Evolutionary conservation across 2,113 vertebrate genomes (phyloP), one percentile per base, ranked within the genome.

Genomic region (Cheilinus undulatus): DNA sequence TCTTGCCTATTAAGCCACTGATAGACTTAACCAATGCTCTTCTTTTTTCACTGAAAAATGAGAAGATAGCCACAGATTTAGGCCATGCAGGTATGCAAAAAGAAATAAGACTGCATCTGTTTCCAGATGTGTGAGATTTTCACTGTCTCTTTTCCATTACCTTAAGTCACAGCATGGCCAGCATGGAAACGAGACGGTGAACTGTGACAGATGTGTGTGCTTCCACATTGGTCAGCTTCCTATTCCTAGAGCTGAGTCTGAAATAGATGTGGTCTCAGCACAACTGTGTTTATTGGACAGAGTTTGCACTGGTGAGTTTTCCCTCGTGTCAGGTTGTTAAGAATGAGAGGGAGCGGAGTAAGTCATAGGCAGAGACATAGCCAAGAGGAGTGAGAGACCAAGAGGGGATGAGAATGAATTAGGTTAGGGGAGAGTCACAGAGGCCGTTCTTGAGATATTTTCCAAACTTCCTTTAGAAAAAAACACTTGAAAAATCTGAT

Each of bases 261-360:
- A 87, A 85, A 80, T 87, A 87, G 74, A 89, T 80, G 81, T 76
- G 72, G 80, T 77, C 80, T 82, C 63, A 65, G 72, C 79, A 73
- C 65, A 82, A 63, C 78, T 84, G 82, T 88, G 80, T 91, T 83
- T 82, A 83, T 85, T 81, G 78, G 78, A 84, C 53, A 10, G 54
- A 66, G 51, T 88, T 78, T 73, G 71, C 69, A 14, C 64, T 73
- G 56, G 69, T 69, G 69, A 54, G 22, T 79, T 73, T 73, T 71
- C 80, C 72, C 73, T 71, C 62, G 69, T 85, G 87, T 89, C 87
- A 86, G 83, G 75, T 81, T 82, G 59, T 88, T 82, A 80, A 86
- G 76, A 80, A 73, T 60, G 75, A 75, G 63, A 73, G 73, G 57
- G 76, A 68, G 70, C 32, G 19, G 48, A 76, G 61, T 80, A 68